A percentile compares a stretch with the other conserved stretches of the same genome.
These are phyloP conservation scores for Brenthis ino DNA, from an alignment of 2,888 invertebrate species.

Conservation along the genomic window DNA sequence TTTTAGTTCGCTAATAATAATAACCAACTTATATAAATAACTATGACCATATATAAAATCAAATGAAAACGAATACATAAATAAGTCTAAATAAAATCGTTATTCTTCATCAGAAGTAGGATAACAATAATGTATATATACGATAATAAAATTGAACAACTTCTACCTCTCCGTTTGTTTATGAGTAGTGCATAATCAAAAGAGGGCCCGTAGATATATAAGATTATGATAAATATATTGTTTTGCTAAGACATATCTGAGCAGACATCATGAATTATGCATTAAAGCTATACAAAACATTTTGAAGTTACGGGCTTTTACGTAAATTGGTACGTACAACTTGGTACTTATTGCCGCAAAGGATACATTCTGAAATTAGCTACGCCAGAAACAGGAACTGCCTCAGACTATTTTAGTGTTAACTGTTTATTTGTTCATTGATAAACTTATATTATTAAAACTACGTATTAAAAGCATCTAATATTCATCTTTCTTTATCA, in stretches of 20 bases:
- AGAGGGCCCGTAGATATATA: constrained; percentile 30
- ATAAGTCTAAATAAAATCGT: not conserved
- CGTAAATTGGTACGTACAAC: constrained; percentile 61
- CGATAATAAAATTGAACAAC: constrained; percentile 19
- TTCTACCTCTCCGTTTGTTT: constrained; percentile 29
- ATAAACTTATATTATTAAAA: too few species aligned
- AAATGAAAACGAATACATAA: not conserved
- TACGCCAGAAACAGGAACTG: constrained; percentile 41
- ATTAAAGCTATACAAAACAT: constrained; percentile 39
- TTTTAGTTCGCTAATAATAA: not conserved
- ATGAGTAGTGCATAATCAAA: constrained; percentile 32
- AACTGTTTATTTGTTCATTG: too few species aligned
- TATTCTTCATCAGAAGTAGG: not conserved
- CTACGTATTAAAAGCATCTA: too few species aligned
- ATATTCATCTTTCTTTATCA: too few species aligned
- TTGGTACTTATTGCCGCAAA: constrained; percentile 36
- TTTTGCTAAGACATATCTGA: constrained; percentile 43
- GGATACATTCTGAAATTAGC: not conserved
- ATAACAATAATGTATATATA: constrained; percentile 6
- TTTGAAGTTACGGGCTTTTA: constrained; percentile 58
- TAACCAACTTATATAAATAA: not conserved
- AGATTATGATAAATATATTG: constrained; percentile 48
- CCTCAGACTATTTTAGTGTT: constrained; percentile 45
- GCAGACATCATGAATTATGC: constrained; percentile 42
- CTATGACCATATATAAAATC: not conserved